Percentiles rank a stretch among this genome's conserved stretches.
phyloP scores from a whole-genome alignment of 2,797 vertebrate genomes.

The Aotus griseimembra region DNA sequence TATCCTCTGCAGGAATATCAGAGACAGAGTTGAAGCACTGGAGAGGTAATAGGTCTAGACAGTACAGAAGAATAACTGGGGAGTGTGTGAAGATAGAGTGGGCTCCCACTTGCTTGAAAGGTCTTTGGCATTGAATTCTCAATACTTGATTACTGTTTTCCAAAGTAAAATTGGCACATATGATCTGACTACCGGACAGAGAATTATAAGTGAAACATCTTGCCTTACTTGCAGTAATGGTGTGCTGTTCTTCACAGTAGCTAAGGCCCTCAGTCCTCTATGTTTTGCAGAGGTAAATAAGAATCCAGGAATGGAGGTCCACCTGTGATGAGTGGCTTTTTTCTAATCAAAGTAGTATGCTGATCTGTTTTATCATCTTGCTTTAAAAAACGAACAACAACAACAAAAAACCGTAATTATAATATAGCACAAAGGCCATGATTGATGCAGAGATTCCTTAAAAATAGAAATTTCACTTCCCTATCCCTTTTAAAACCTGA shows the following conservation, averaged over 20 bases:
- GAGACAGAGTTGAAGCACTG: not conserved
- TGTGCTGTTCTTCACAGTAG: not conserved
- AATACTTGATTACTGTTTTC: not conserved
- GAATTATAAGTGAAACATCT: not conserved
- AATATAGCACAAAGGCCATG: not conserved
- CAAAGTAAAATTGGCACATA: not conserved
- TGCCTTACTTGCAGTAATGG: not conserved
- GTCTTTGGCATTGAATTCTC: not conserved
- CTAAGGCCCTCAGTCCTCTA: not conserved
- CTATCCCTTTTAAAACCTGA: conserved; percentile 32
- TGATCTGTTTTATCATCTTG: conserved; percentile 13
- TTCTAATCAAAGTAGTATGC: not conserved
- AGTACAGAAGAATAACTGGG: not conserved
- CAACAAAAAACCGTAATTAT: not conserved
- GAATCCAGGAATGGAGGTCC: not conserved
- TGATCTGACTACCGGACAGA: not conserved
- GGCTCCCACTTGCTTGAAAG: not conserved
- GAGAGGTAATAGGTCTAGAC: not conserved
- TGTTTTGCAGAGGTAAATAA: not conserved
- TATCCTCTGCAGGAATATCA: not conserved
- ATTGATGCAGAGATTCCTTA: not conserved
- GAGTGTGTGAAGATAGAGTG: not conserved
- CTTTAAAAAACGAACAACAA: not conserved
- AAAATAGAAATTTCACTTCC: not conserved
- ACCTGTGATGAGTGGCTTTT: not conserved